A percentile compares a stretch with the other conserved stretches of the same genome.
Evolutionary conservation across 2,113 vertebrate species (phyloP).

Genomic region (Notothenia rossii): DNA sequence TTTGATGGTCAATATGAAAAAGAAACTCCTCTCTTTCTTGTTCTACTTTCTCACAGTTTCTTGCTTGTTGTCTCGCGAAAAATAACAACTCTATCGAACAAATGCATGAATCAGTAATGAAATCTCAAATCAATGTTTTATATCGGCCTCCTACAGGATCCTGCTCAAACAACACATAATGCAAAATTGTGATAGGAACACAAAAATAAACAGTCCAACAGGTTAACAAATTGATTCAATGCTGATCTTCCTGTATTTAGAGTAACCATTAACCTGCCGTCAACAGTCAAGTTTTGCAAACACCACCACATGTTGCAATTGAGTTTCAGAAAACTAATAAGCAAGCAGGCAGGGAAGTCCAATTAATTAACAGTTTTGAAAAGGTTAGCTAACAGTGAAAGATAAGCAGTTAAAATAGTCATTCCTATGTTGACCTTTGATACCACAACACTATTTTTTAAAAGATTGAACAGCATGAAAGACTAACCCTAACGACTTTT

Average conservation of each 20-base stretch:
- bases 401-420: too few species aligned
- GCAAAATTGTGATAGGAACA: too few species aligned
- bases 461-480: too few species aligned
- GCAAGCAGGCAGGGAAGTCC: background rate
- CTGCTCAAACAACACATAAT: too few species aligned
- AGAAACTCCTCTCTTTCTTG: slow-evolving; percentile 25
- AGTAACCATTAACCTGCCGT: background rate
- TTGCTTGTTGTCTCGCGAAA: slow-evolving; percentile 27
- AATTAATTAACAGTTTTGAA: too few species aligned
- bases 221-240: background rate
- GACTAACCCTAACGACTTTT: too few species aligned
- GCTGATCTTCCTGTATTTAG: background rate
- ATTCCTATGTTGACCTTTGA: too few species aligned
- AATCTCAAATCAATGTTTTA: slow-evolving; percentile 10
- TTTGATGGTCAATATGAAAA: slow-evolving; percentile 60
- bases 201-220: background rate
- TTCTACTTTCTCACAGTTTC: slow-evolving; percentile 41
- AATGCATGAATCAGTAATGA: slow-evolving; percentile 8
- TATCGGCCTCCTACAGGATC: background rate
- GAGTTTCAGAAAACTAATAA: background rate
- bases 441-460: too few species aligned
- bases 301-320: background rate
- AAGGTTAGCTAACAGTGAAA: too few species aligned
- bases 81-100: background rate
- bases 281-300: background rate